Evolutionary conservation across 1,140 invertebrate genomes (phyloP).

Genomic region (Bombus breviceps): DNA sequence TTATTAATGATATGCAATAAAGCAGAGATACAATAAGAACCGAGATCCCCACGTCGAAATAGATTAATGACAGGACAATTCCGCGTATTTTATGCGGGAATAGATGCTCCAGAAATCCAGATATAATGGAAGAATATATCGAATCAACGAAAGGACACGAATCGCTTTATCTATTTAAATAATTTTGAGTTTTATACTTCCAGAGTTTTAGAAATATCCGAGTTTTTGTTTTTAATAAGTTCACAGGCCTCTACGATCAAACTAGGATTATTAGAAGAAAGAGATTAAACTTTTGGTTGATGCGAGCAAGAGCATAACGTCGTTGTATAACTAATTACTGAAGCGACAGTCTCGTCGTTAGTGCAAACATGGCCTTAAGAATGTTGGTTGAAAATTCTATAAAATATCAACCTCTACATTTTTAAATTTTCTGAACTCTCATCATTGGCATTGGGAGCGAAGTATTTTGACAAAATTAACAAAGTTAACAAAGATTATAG

Average conservation of each 20-base stretch:
- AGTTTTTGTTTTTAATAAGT: too few species aligned
- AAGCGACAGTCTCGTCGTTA: too few species aligned
- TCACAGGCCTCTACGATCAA: too few species aligned
- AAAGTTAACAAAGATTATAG: not conserved
- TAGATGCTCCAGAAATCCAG: not conserved
- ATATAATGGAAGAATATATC: not conserved
- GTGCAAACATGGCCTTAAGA: too few species aligned
- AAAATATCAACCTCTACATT: not conserved
- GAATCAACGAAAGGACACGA: not conserved
- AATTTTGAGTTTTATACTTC: too few species aligned
- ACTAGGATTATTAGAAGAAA: too few species aligned
- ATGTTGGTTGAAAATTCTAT: too few species aligned
- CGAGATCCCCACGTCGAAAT: not conserved
- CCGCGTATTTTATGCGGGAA: not conserved
- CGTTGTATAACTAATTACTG: too few species aligned
- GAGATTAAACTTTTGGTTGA: too few species aligned
- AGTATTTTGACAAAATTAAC: not conserved
- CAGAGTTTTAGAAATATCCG: too few species aligned
- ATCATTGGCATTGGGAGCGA: not conserved
- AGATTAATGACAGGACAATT: constrained; percentile 5
- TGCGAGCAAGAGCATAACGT: too few species aligned
- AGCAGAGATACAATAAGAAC: not conserved
- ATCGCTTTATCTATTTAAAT: not conserved
- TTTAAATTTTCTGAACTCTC: not conserved
- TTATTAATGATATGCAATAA: constrained; percentile 14